phyloP scores from a whole-genome alignment of 1,140 invertebrate species.

The Papilio glaucus region DNA sequence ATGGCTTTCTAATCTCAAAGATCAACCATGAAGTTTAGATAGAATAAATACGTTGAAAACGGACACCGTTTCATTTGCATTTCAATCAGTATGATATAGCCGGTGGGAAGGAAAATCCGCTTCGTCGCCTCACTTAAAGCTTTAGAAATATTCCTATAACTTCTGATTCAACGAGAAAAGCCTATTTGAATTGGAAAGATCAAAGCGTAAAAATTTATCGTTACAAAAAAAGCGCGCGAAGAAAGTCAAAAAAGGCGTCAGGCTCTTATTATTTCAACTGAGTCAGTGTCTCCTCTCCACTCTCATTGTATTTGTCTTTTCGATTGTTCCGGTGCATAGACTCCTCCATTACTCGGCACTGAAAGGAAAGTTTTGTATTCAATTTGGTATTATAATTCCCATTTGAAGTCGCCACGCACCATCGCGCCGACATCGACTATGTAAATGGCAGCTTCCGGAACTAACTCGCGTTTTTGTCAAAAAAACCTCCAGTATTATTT shows the following conservation, averaged over 20 bases:
- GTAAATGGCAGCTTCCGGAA: slow-evolving; percentile 80
- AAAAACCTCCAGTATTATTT: slow-evolving; percentile 64
- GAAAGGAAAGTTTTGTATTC: slow-evolving; percentile 84
- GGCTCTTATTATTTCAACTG: slow-evolving; percentile 82
- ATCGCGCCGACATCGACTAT: slow-evolving; percentile 81
- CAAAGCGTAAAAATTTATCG: slow-evolving; percentile 82
- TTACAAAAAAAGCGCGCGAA: slow-evolving; percentile 73
- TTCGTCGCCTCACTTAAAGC: slow-evolving; percentile 80
- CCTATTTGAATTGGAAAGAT: slow-evolving; percentile 83
- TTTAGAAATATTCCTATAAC: slow-evolving; percentile 82
- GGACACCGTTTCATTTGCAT: slow-evolving; percentile 81
- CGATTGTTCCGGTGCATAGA: slow-evolving; percentile 83
- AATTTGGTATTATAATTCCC: slow-evolving; percentile 84
- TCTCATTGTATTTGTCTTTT: slow-evolving; percentile 82
- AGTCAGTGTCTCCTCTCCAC: slow-evolving; percentile 75
- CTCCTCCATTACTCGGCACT: slow-evolving; percentile 82
- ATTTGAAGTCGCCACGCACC: slow-evolving; percentile 83
- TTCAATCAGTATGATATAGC: slow-evolving; percentile 81
- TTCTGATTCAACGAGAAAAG: slow-evolving; percentile 79
- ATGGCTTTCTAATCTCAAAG: slow-evolving; percentile 61
- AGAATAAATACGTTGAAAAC: slow-evolving; percentile 76
- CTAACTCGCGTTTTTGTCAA: slow-evolving; percentile 72
- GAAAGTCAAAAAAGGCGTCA: slow-evolving; percentile 78
- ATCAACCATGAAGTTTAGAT: slow-evolving; percentile 71
- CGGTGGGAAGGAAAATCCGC: slow-evolving; percentile 79